Base-by-base conservation (phyloP, 2,888 invertebrate species). In the Drosophila fungiperda region DNA sequence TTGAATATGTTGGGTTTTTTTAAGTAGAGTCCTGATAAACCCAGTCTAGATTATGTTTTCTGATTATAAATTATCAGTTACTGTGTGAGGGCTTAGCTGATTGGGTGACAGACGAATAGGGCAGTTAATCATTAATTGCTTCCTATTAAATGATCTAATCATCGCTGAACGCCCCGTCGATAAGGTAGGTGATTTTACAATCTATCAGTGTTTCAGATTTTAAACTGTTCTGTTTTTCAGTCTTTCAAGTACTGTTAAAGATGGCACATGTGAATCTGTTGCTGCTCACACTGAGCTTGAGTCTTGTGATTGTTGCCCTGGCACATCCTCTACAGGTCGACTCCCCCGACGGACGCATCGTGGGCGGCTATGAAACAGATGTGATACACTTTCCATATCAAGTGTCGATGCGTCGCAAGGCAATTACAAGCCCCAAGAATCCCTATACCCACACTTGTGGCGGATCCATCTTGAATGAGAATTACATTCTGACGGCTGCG, bases 401-500 rank as follows among this genome's bases (percentile, higher is more conserved):
- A 73, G 76, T 92, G 5, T 91, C 88, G 17, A 38, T 92, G 73
- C 87, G 91, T 11, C 73, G 73, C 50, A 92, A 88, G 57, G 53
- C 15, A 20, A 76, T 91, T 6, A 52, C 32, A 7, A 8, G 53
- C 0, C 76, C 80, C 1, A 2, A 59, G 17, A 75, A 73, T 35
- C 0, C 82, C 1, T 92, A 35, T 35, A 4, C 68, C 0, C 92
- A 92, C 60, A 38, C 29, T 12, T 92, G 92, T 66, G 92, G 92
- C 1, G 93, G 92, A 1, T 89, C 90, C 33, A 89, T 92, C 15
- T 63, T 87, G 1, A 40, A 12, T 1, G 36, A 53, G 0, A 64
- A 68, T 3, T 32, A 68, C 1, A 48, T 92, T 4, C 0, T 90
- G 0, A 92, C 93, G 2, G 93, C 93, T 2, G 93, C 92, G 1